Conservation (phyloP, 2,888 invertebrate genomes). For the Gymnocheta viridis region DNA sequence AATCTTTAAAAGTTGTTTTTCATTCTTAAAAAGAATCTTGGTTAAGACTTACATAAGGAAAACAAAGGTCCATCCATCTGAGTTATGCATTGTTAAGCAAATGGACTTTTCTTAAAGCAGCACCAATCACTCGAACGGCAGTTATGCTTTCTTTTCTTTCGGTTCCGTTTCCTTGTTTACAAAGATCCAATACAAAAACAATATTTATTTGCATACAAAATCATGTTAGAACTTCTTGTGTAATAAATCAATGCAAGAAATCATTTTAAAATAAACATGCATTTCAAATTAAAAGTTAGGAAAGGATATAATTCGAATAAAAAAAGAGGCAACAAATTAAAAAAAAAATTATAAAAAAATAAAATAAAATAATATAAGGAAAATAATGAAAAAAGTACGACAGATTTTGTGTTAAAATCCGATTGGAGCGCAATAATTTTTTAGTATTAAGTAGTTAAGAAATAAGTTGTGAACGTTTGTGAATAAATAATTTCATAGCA, state of each 20-base stretch:
- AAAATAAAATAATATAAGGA: too few species aligned
- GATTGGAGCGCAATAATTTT: too few species aligned
- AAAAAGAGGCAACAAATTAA: too few species aligned
- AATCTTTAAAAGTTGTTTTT: not conserved
- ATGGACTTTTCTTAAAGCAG: not conserved
- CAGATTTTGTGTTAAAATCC: too few species aligned
- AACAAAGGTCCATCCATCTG: not conserved
- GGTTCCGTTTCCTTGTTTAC: not conserved
- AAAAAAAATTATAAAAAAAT: too few species aligned
- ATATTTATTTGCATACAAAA: constrained; percentile 20
- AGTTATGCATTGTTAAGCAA: not conserved
- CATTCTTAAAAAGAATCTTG: not conserved
- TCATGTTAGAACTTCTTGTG: constrained; percentile 15
- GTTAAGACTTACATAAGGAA: not conserved
- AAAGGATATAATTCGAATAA: not conserved
- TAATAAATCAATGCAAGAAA: constrained; percentile 47
- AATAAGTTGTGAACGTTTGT: too few species aligned
- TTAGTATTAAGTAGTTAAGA: too few species aligned
- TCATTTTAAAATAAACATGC: constrained; percentile 30
- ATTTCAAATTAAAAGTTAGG: constrained; percentile 20
- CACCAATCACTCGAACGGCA: constrained; percentile 13
- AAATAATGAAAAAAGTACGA: too few species aligned
- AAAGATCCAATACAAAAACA: not conserved
- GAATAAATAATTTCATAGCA: too few species aligned
- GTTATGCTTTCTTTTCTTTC: not conserved